Evolutionary conservation across 64 coral and sea anemone genomes (phyloP), one percentile per base, ranked within the genome.

Genomic region (Catalaphyllia jardinei): DNA sequence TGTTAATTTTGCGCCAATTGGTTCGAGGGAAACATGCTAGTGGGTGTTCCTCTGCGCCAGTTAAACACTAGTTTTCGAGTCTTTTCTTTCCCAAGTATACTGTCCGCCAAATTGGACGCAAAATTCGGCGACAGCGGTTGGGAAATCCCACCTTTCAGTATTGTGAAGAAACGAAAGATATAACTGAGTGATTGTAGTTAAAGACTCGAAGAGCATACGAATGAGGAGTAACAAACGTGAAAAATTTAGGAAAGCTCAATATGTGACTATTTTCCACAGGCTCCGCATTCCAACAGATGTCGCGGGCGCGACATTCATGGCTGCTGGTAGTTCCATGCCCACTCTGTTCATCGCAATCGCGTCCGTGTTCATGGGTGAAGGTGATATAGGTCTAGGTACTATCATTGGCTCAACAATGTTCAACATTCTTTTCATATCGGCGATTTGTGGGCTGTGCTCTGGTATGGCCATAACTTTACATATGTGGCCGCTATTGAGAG

Each of bases 341-440:
- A 99, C 97, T 6, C 79, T 99, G 72, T 99, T 95, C 65, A 99
- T 99, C 19, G 91, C 97, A 15, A 95, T 99, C 2, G 94, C 97
- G 27, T 99, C 97, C 15, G 97, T 99, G 39, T 95, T 99, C 78
- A 92, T 99, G 93, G 97, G 93, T 22, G 94, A 99, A 55, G 97
- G 97, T 39, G 97, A 99, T 42, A 99, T 99, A 91, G 97, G 97
- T 12, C 97, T 99, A 35, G 97, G 97, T 2, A 99, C 97, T 5
- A 99, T 99, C 11, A 99, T 99, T 71, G 97, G 97, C 12, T 99
- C 97, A 2, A 95, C 97, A 15, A 99, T 99, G 97, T 99, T 99
- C 46, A 99, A 99, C 74, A 99, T 99, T 78, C 79, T 99, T 11
- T 99, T 99, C 51, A 99, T 99, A 73, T 91, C 97, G 49, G 97